These are phyloP conservation scores for Poeciliopsis retropinna DNA, from an alignment of 2,113 vertebrate species.

Conservation along the genomic window DNA sequence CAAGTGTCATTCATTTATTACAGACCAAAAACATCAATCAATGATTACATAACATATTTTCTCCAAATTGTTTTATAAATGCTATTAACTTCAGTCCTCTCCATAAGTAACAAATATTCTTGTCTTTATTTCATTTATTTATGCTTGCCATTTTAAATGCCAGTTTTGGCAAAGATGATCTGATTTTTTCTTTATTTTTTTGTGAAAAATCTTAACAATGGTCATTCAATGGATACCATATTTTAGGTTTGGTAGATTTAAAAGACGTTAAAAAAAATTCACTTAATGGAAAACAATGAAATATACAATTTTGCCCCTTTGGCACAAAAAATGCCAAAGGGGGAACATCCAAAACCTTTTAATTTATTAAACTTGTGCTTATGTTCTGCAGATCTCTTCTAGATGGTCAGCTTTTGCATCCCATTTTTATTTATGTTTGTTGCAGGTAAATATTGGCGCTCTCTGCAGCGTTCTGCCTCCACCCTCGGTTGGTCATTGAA, in stretches of 20 bases:
- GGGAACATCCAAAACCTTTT: background rate
- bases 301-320: no score
- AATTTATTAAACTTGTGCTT: no score
- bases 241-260: no score
- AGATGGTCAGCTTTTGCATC: background rate
- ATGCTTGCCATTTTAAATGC: background rate
- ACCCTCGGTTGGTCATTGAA: slow-evolving; percentile 87
- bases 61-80: background rate
- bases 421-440: background rate
- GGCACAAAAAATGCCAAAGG: no score
- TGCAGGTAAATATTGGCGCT: slow-evolving; percentile 94
- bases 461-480: slow-evolving; percentile 85
- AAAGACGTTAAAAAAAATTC: background rate
- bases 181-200: background rate
- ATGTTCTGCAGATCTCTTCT: background rate
- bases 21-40: background rate
- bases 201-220: no score
- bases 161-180: background rate
- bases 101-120: background rate
- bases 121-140: background rate
- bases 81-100: background rate
- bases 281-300: background rate
- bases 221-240: no score
- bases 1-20: no score
- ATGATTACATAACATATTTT: background rate